Base-by-base conservation (phyloP, 2,113 vertebrate species). In the Progne subis region DNA sequence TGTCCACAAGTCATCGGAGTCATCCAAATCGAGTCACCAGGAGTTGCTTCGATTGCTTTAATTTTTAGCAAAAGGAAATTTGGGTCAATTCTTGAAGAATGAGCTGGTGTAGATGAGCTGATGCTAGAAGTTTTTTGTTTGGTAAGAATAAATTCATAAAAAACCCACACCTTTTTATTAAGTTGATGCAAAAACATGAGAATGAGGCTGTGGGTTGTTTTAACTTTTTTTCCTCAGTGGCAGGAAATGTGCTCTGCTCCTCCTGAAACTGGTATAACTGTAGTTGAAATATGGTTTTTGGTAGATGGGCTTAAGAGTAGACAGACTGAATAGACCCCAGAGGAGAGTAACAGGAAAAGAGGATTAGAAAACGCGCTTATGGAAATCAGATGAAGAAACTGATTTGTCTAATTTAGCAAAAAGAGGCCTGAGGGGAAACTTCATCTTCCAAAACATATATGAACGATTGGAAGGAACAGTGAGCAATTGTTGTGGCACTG, bases 401-500 rank as follows among this genome's bases (percentile, higher is more conserved):
- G 57, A 94, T 93, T 88, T 90, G 75, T 95, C 82, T 82, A 69
- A 92, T 95, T 92, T 88, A 93, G 63, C 49, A 85, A 85, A 71
- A 95, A 76, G 85, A 80, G 67, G 63, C 79, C 75, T 82, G 55
- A 86, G 82, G 79, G 79, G 41, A 88, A 95, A 65, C 63, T 92
- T 93, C 71, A 64, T 85, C 31, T 90, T 85, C 67, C 71, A 79
- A 69, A 87, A 71, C 31, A 57, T 57, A 34, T n/a, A n/a, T 1
- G 7, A 78, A 59, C 0, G 6, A 85, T 86, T 52, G 50, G 53
- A 82, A 90, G 64, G 55, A 91, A 68, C 39, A 95, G 81, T 41
- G 49, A 82, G 61, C 56, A 70, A n/a, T 92, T 95, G 72, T 89
- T 89, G 60, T 63, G 70, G 49, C 19, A 3, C n/a, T 65, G 65